Evolutionary conservation across 2,888 invertebrate species (phyloP), one percentile per base, ranked within the genome.

Genomic region (Caenorhabditis sp.): DNA sequence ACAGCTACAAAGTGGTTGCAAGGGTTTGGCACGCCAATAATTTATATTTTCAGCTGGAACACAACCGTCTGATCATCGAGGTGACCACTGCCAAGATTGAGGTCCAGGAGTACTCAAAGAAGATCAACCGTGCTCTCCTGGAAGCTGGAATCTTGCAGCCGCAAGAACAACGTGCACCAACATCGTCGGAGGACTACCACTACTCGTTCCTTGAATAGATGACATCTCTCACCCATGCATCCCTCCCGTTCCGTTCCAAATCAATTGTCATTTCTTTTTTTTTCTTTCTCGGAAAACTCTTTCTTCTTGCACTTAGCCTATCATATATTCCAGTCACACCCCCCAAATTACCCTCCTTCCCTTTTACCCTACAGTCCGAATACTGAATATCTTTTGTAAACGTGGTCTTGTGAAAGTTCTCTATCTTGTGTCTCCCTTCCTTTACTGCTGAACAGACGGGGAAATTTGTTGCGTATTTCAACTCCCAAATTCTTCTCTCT

Each of bases 81-180:
- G 84, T 88, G 64, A 87, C 88, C 28, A 87, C 88, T 13, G 84
- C 84, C n/a, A 83, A 82, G 47, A 86, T 88, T 51, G 87, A 87
- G 55, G 84, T 88, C 20, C 72, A 81, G 20, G 85, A 87, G 24
- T 80, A 83, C 51, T 84, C 86, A 37, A 88, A 88, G 72, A 88
- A 88, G 74, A 82, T 88, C 68, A 79, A 82, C 28, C 68, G 77
- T n/a, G 85, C 77, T 22, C 80, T 88, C 18, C 28, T 77, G 3
- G 88, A 88, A 11, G 80, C 85, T 35, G 82, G 84, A 50, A 61
- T 83, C 51, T 58, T 76, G 18, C 78, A 65, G 13, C 69, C 68
- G 22, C 78, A 78, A 47, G 67, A 81, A 37, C 60, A 67, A 32
- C 62, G 56, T 62, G 68, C 58, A 5, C 71, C 67, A 15, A 26